A percentile compares a stretch with the other conserved stretches of the same genome.
Evolutionary conservation across 2,888 invertebrate genomes (phyloP).

Genomic region (Apotomis turbidana): DNA sequence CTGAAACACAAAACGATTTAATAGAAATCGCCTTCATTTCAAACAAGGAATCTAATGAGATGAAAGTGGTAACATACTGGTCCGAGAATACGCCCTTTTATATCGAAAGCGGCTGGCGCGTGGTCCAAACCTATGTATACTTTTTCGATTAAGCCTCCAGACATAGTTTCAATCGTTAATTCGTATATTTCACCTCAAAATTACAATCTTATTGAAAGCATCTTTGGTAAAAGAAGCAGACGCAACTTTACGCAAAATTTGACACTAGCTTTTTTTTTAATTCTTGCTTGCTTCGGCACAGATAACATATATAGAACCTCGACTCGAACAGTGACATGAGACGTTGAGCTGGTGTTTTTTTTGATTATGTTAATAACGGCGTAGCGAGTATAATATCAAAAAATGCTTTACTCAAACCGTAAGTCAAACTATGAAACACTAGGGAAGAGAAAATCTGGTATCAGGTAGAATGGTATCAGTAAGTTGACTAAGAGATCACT

Average conservation of each 20-base stretch:
- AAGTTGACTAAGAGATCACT: no score
- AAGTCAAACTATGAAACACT: neutral
- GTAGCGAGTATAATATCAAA: neutral
- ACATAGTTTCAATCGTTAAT: slow-evolving; percentile 61
- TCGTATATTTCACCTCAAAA: slow-evolving; percentile 25
- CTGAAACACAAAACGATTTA: slow-evolving; percentile 57
- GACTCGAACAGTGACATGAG: neutral
- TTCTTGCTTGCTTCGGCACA: neutral
- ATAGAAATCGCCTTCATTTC: neutral
- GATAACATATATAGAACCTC: neutral
- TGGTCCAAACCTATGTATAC: slow-evolving; percentile 90
- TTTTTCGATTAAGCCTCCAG: slow-evolving; percentile 85
- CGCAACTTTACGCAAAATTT: slow-evolving; percentile 32
- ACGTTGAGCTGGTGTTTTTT: neutral
- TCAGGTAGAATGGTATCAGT: no score
- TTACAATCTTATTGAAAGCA: slow-evolving; percentile 25
- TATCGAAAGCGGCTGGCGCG: slow-evolving; percentile 89
- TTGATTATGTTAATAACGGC: neutral
- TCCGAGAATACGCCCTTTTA: slow-evolving; percentile 89
- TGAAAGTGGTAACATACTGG: slow-evolving; percentile 64
- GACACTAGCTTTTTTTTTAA: slow-evolving; percentile 24
- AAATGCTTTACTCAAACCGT: no score
- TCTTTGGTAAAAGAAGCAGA: slow-evolving; percentile 23
- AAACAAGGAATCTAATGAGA: slow-evolving; percentile 37
- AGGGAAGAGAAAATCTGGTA: neutral